Conservation (phyloP, 1,140 invertebrate species). For the Meloidogyne hapla region DNA sequence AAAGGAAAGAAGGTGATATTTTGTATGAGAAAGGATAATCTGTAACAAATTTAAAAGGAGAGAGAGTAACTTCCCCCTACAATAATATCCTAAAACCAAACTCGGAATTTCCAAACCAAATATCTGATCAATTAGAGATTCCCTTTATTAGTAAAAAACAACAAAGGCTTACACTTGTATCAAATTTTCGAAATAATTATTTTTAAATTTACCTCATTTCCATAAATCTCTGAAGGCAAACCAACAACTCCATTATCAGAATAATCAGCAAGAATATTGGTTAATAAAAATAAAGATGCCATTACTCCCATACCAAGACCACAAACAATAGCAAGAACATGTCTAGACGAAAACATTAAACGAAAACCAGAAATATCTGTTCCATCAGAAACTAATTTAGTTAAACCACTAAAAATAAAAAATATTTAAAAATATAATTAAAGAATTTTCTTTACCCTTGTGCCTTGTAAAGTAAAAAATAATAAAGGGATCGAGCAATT, state of each 20-base stretch:
- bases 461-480: conserved; percentile 44
- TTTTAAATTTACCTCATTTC: conserved; percentile 2
- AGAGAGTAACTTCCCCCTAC: no score
- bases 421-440: neutral
- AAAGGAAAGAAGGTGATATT: no score
- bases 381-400: conserved; percentile 41
- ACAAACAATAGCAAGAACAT: conserved; percentile 50
- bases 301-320: conserved; percentile 50
- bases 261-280: conserved; percentile 48
- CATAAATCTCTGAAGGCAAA: conserved; percentile 37
- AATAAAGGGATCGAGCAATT: conserved; percentile 38
- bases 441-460: conserved; percentile 25
- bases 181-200: neutral
- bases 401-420: conserved; percentile 36
- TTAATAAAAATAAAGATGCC: conserved; percentile 47
- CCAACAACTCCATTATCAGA: conserved; percentile 49
- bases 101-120: no score
- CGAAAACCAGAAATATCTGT: conserved; percentile 41
- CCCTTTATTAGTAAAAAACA: neutral
- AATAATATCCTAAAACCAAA: no score
- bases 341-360: conserved; percentile 47
- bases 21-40: neutral
- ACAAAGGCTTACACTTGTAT: no score
- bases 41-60: no score
- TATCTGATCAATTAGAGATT: no score